Conservation (phyloP, 1,140 invertebrate species). For the Choristoneura fumiferana region DNA sequence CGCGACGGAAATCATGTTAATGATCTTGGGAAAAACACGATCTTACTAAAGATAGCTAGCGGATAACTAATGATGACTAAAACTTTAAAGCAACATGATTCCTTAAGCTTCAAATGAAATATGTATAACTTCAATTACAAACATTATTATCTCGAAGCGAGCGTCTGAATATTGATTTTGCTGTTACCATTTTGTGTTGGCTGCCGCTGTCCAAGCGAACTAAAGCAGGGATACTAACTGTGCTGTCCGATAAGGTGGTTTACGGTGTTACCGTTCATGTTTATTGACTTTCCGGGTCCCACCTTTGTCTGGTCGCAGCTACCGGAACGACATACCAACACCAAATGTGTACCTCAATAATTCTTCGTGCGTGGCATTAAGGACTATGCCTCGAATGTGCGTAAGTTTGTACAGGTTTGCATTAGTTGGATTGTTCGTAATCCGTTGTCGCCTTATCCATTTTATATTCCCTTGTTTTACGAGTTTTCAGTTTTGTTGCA, state of each 20-base stretch:
- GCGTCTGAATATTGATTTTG: slow-evolving; percentile 16
- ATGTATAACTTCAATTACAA: neutral
- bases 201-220: neutral
- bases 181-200: slow-evolving; percentile 9
- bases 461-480: slow-evolving; percentile 14
- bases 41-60: neutral
- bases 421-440: slow-evolving; percentile 1
- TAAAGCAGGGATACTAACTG: slow-evolving; percentile 10
- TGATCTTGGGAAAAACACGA: neutral
- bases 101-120: no score
- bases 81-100: no score
- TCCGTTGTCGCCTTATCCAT: neutral
- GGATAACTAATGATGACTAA: no score
- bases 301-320: slow-evolving; percentile 1
- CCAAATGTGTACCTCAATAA: neutral
- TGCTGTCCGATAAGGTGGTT: slow-evolving; percentile 17
- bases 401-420: neutral
- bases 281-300: slow-evolving; percentile 12
- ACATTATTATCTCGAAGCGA: neutral
- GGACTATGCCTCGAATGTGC: neutral
- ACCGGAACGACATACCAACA: neutral
- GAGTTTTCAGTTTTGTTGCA: slow-evolving; percentile 12
- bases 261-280: slow-evolving; percentile 12
- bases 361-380: neutral
- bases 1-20: neutral